Evolutionary conservation across 2,113 vertebrate genomes (phyloP).

Genomic region (Nothocercus julius): DNA sequence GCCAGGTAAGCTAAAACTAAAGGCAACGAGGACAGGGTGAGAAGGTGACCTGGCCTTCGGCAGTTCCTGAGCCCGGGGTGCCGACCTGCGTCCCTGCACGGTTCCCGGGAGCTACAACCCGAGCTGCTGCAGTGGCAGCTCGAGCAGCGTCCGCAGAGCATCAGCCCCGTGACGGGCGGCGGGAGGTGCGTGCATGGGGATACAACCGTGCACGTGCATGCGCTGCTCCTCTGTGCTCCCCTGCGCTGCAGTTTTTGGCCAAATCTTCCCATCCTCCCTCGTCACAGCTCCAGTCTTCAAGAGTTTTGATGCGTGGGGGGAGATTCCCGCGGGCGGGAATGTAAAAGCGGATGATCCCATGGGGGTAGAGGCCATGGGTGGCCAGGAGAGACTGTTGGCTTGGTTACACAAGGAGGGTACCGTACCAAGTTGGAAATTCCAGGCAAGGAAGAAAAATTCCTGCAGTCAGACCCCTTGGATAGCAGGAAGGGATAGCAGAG

Average conservation of each 20-base stretch:
- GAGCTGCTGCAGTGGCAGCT: background rate
- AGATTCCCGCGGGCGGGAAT: background rate
- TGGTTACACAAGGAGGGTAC: background rate
- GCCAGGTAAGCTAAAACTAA: background rate
- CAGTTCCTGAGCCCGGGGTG: rapidly evolving
- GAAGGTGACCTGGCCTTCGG: background rate
- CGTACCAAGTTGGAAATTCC: background rate
- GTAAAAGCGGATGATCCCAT: background rate
- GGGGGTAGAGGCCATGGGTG: background rate
- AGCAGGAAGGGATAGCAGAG: background rate
- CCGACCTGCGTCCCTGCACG: background rate
- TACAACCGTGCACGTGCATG: rapidly evolving
- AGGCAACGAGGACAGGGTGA: background rate
- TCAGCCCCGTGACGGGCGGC: background rate
- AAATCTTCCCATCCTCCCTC: background rate
- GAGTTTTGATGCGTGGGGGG: background rate
- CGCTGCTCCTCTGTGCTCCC: too few species aligned
- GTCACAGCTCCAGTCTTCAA: background rate
- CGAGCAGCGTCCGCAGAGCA: background rate
- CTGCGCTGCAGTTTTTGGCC: rapidly evolving
- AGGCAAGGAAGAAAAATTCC: background rate
- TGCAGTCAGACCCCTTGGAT: background rate
- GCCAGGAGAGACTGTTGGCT: slow-evolving; percentile 36
- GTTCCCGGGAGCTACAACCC: background rate
- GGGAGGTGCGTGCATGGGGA: rapidly evolving